phyloP scores from a whole-genome alignment of 1,140 invertebrate species.

The Drosophila mayri region DNA sequence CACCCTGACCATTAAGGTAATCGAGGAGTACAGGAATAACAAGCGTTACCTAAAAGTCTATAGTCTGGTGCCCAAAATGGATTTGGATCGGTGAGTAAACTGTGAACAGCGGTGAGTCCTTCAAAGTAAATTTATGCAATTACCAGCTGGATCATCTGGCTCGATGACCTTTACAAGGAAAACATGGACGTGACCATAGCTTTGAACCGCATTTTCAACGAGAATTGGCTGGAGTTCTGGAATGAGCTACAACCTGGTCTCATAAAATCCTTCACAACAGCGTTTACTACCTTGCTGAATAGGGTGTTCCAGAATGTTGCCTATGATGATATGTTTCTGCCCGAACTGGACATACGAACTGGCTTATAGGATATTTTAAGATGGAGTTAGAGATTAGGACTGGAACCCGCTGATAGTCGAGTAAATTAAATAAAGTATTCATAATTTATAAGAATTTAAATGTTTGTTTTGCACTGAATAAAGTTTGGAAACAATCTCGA shows the following conservation, averaged over 20 bases:
- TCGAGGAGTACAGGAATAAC: conserved; percentile 54
- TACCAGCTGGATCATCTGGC: conserved; percentile 49
- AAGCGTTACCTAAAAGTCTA: conserved; percentile 59
- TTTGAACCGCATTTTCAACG: conserved; percentile 42
- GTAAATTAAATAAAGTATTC: background rate
- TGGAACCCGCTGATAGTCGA: background rate
- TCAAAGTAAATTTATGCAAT: background rate
- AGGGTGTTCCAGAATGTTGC: conserved; percentile 50
- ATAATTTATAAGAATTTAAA: background rate
- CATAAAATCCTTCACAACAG: background rate
- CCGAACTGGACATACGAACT: conserved; percentile 15
- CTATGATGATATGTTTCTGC: conserved; percentile 68
- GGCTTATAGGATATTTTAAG: background rate
- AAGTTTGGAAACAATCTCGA: conserved; percentile 66
- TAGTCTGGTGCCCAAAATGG: conserved; percentile 37
- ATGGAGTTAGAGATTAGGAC: too few species aligned
- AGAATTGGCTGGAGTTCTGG: conserved; percentile 64
- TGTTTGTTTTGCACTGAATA: conserved; percentile 52
- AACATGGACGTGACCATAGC: conserved; percentile 52
- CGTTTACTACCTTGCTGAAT: conserved; percentile 36
- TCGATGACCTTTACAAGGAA: conserved; percentile 57
- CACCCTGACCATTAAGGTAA: conserved; percentile 42
- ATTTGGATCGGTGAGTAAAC: conserved; percentile 56
- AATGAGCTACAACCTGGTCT: conserved; percentile 48
- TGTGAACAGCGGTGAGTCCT: background rate